phyloP scores from a whole-genome alignment of 2,888 invertebrate species.

The Isoperla grammatica region DNA sequence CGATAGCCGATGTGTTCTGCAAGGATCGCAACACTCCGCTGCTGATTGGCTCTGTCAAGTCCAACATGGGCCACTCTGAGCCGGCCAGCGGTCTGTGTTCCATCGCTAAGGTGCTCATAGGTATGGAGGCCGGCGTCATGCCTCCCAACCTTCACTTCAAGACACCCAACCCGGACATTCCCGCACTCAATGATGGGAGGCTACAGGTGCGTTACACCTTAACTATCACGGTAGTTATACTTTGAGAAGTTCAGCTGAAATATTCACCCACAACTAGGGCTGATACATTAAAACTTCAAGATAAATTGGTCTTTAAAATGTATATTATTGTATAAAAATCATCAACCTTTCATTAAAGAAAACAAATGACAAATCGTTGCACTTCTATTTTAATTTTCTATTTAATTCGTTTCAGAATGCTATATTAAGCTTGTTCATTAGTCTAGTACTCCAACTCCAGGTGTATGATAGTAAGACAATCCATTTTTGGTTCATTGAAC shows the following conservation, averaged over 20 bases:
- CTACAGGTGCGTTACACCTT: conserved; percentile 59
- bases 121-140: conserved; percentile 86
- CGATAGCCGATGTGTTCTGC: conserved; percentile 89
- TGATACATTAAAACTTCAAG: too few species aligned
- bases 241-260: conserved; percentile 10
- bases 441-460: too few species aligned
- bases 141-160: conserved; percentile 89
- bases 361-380: too few species aligned
- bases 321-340: too few species aligned
- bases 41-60: conserved; percentile 92
- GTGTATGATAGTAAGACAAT: too few species aligned
- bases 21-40: conserved; percentile 72
- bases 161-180: conserved; percentile 82
- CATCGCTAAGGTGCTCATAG: conserved; percentile 83
- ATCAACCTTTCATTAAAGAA: too few species aligned
- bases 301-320: too few species aligned
- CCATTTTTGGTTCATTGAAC: too few species aligned
- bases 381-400: too few species aligned
- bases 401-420: too few species aligned
- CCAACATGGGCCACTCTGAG: conserved; percentile 98
- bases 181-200: conserved; percentile 82
- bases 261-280: too few species aligned
- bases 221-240: not conserved
- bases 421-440: too few species aligned
- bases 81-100: conserved; percentile 88